These are phyloP conservation scores for Cephalopterus ornatus DNA, from an alignment of 2,113 vertebrate genomes.

Conservation along the genomic window DNA sequence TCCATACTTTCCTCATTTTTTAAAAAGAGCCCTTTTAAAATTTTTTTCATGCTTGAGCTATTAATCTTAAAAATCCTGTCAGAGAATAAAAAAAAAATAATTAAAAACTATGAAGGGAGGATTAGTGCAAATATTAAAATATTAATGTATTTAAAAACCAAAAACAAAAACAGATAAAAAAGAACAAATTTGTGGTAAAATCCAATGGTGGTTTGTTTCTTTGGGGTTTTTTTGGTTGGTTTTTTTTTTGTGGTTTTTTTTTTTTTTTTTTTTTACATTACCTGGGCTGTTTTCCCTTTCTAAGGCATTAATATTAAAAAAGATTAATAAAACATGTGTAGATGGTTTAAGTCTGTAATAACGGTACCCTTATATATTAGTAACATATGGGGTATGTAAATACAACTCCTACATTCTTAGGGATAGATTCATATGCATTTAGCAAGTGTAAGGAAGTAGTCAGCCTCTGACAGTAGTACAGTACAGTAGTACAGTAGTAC, in stretches of 20 bases:
- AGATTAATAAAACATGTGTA: neutral
- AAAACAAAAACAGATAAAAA: neutral
- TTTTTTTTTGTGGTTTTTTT: too few relatives aligned
- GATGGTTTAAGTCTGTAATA: neutral
- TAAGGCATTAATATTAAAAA: neutral
- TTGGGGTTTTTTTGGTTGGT: too few relatives aligned
- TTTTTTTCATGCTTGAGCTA: neutral
- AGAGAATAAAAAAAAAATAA: neutral
- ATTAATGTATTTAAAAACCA: neutral
- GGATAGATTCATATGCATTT: neutral
- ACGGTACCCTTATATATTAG: neutral
- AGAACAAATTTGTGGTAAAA: neutral
- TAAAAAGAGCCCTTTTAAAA: neutral
- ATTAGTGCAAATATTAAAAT: neutral
- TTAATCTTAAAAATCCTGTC: neutral
- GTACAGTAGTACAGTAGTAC: neutral
- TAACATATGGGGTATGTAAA: neutral
- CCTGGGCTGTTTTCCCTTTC: neutral
- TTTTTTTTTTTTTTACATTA: neutral
- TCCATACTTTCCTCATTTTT: accelerated
- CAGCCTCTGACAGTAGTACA: neutral
- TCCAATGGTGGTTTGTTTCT: neutral
- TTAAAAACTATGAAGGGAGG: neutral
- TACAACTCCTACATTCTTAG: neutral
- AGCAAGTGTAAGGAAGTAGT: neutral